phyloP scores from a whole-genome alignment of 2,888 invertebrate genomes.

The Drosophila subquinaria region DNA sequence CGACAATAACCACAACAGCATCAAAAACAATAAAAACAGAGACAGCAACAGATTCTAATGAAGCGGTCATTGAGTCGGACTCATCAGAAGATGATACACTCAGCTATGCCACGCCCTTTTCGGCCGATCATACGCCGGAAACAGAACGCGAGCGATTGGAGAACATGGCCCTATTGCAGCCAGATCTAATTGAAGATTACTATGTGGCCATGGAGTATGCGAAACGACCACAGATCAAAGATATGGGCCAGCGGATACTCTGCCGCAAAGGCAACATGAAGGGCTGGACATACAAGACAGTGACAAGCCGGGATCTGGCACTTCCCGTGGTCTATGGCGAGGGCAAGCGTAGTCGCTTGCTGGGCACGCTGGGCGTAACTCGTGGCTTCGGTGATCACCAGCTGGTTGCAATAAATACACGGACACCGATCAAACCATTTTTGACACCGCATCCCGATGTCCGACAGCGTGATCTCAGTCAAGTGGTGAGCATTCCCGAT shows the following conservation, averaged over 20 bases:
- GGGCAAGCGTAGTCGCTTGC: slow-evolving; percentile 92
- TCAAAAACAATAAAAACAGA: slow-evolving; percentile 6
- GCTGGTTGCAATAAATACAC: slow-evolving; percentile 89
- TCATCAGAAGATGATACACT: slow-evolving; percentile 37
- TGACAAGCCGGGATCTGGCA: slow-evolving; percentile 90
- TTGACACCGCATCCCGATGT: slow-evolving; percentile 92
- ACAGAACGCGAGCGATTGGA: slow-evolving; percentile 89
- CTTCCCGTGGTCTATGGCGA: slow-evolving; percentile 91
- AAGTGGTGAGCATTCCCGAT: slow-evolving; percentile 86
- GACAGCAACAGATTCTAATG: slow-evolving; percentile 1
- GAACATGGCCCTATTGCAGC: slow-evolving; percentile 86
- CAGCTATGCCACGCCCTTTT: slow-evolving; percentile 86
- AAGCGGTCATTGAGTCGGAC: slow-evolving; percentile 40
- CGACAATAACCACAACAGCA: neutral
- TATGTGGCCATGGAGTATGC: slow-evolving; percentile 92
- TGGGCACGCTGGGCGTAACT: slow-evolving; percentile 94
- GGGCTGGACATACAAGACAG: slow-evolving; percentile 93
- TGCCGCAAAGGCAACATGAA: slow-evolving; percentile 92
- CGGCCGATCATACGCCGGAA: slow-evolving; percentile 91
- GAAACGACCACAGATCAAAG: slow-evolving; percentile 88
- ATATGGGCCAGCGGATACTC: slow-evolving; percentile 90
- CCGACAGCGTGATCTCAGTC: slow-evolving; percentile 83
- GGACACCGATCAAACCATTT: slow-evolving; percentile 92
- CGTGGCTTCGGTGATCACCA: slow-evolving; percentile 93
- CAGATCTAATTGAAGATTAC: slow-evolving; percentile 87